Percentiles rank a stretch among this genome's conserved stretches.
Evolutionary conservation across 2,113 vertebrate genomes (phyloP).

Genomic region (Trichechus manatus): DNA sequence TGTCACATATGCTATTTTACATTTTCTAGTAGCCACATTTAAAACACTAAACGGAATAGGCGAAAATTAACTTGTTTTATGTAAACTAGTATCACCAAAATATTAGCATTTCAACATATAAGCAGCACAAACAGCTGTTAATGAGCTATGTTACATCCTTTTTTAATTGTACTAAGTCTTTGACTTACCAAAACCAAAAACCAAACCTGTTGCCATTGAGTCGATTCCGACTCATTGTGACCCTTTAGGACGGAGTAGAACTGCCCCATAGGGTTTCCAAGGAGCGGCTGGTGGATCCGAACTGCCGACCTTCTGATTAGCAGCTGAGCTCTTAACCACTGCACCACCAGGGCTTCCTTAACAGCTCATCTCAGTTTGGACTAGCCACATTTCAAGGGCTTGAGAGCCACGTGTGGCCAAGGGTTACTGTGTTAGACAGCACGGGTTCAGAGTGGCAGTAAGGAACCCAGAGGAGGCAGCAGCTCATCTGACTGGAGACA

Average conservation of each 20-base stretch:
- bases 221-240: too few relatives aligned
- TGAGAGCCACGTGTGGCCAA: neutral
- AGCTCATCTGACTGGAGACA: neutral
- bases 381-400: neutral
- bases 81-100: constrained; percentile 45
- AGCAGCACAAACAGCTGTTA: constrained; percentile 55
- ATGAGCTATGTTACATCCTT: neutral
- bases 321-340: too few relatives aligned
- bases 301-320: too few relatives aligned
- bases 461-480: neutral
- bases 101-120: constrained; percentile 12
- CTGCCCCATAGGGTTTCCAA: too few relatives aligned
- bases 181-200: neutral
- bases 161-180: neutral
- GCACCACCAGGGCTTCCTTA: too few relatives aligned
- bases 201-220: too few relatives aligned
- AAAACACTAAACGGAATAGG: neutral
- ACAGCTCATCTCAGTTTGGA: neutral
- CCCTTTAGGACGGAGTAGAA: too few relatives aligned
- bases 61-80: constrained; percentile 28
- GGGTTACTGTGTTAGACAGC: neutral
- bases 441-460: neutral
- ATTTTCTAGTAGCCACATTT: constrained; percentile 25
- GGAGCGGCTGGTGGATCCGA: too few relatives aligned
- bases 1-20: constrained; percentile 9